A percentile compares a stretch with the other conserved stretches of the same genome.
Evolutionary conservation across 92 coral and sea anemone genomes (phyloP).

Genomic region (Zoanthus sansibaricus): DNA sequence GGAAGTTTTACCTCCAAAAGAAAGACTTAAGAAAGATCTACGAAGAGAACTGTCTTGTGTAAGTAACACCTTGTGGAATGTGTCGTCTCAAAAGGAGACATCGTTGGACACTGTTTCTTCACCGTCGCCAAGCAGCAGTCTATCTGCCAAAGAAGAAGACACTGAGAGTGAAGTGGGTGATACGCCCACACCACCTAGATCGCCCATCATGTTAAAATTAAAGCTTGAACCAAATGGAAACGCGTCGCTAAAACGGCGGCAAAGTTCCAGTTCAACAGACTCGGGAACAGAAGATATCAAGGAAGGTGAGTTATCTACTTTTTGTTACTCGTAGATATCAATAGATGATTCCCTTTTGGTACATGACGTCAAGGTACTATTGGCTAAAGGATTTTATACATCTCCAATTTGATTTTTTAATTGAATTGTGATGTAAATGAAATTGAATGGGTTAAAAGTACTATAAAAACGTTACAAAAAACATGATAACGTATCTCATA

Average conservation of each 20-base stretch:
- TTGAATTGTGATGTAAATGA: too few species aligned
- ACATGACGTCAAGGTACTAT: not conserved
- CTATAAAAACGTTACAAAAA: too few species aligned
- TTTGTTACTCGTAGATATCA: not conserved
- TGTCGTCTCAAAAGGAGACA: not conserved
- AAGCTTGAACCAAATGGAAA: slow-evolving; percentile 36
- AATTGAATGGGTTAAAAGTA: too few species aligned
- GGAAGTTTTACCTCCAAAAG: slow-evolving; percentile 40
- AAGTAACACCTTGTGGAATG: not conserved
- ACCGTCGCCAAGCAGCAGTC: slow-evolving; percentile 29
- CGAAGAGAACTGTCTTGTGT: slow-evolving; percentile 19
- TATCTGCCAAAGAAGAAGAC: slow-evolving; percentile 18
- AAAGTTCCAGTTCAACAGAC: slow-evolving; percentile 89
- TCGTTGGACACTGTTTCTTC: slow-evolving; percentile 7
- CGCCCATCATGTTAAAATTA: slow-evolving; percentile 35
- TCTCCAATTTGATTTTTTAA: not conserved
- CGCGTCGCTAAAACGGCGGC: slow-evolving; percentile 56
- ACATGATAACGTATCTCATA: too few species aligned
- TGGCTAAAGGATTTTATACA: not conserved
- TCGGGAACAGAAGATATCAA: slow-evolving; percentile 85
- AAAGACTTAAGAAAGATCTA: slow-evolving; percentile 31
- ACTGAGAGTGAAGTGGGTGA: slow-evolving; percentile 20
- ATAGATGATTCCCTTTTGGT: not conserved
- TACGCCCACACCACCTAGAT: slow-evolving; percentile 22
- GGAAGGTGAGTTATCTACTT: slow-evolving; percentile 56